phyloP scores from a whole-genome alignment of 2,888 invertebrate species.

The Colostygia pectinataria region DNA sequence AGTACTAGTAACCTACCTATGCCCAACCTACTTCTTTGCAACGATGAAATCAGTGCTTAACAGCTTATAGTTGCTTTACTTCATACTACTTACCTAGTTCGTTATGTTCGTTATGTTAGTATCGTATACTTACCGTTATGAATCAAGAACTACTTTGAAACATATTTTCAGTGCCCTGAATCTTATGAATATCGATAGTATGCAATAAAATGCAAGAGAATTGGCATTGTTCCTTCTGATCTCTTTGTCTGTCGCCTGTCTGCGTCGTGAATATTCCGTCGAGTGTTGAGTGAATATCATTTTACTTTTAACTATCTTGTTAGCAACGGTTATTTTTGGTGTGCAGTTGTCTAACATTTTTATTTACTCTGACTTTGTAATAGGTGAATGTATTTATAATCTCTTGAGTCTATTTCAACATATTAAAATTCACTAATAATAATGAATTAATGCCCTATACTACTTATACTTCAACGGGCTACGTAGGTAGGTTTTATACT shows the following conservation, averaged over 20 bases:
- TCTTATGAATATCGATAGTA: constrained; percentile 16
- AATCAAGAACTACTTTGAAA: too few species aligned
- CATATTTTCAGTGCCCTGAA: too few species aligned
- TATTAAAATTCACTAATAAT: too few species aligned
- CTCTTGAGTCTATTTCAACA: background rate
- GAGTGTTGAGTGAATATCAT: constrained; percentile 17
- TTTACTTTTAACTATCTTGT: constrained; percentile 27
- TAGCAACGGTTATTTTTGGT: constrained; percentile 15
- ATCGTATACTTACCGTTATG: too few species aligned
- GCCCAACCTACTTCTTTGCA: too few species aligned
- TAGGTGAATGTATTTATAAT: constrained; percentile 9
- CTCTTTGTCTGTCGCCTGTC: constrained; percentile 50
- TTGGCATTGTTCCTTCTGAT: constrained; percentile 41
- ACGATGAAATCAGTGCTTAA: too few species aligned
- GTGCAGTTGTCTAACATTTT: constrained; percentile 2
- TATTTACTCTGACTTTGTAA: constrained; percentile 10
- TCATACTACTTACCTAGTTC: too few species aligned
- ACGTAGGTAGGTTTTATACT: too few species aligned
- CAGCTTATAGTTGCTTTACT: too few species aligned
- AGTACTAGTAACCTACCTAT: too few species aligned
- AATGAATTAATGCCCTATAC: background rate
- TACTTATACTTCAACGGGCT: background rate
- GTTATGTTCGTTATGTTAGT: too few species aligned
- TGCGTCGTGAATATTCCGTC: constrained; percentile 19
- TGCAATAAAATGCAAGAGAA: constrained; percentile 23